Base-by-base conservation (phyloP, 2,888 invertebrate genomes). In the Dryocosmus kuriphilus region DNA sequence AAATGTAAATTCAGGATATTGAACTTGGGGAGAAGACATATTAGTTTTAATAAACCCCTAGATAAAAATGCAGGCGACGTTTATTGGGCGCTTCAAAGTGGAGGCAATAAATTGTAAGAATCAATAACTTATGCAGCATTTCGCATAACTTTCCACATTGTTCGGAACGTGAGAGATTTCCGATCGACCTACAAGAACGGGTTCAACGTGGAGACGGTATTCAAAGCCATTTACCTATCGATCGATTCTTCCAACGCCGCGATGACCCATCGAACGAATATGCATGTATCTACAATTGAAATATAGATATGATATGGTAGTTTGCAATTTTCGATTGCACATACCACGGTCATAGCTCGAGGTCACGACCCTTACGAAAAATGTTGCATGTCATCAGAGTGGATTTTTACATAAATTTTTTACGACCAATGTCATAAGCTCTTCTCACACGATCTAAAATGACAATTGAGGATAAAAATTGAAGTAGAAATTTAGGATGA, bases 201-300 rank as follows among this genome's bases (percentile, higher is more conserved):
- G 63, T 65, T 65, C 41, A 41, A 38, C 41, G 46, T 16, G 9
- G 67, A 67, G 27, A 41, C 41, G 65, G 24, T 41, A 65, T 65
- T 65, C 65, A 65, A 67, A 67, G 41, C 46, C 46, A 67, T 46
- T 67, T 67, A 46, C 19, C 41, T 67, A 67, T 46, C 41, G 67
- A 67, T 67, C 67, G 24, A 46, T 46, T 7, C 27, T 27, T 27
- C 9, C 67, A 67, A 67, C 46, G 46, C 67, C 27, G 46, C 46
- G 46, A 67, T 67, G 46, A 67, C 67, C 67, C 11, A 46, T 30
- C 67, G 9, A 46, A 81, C 65, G 78, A 78, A 80, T 82, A 71
- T 55, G 30, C 27, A 67, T 46, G 27, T 61, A 22, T 67, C 24
- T 22, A 38, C 65, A 41, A 16, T 38, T 41, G 79, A 60, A 51